These are phyloP conservation scores for Synergus gifuensis DNA, from an alignment of 2,888 invertebrate species.

Conservation along the genomic window DNA sequence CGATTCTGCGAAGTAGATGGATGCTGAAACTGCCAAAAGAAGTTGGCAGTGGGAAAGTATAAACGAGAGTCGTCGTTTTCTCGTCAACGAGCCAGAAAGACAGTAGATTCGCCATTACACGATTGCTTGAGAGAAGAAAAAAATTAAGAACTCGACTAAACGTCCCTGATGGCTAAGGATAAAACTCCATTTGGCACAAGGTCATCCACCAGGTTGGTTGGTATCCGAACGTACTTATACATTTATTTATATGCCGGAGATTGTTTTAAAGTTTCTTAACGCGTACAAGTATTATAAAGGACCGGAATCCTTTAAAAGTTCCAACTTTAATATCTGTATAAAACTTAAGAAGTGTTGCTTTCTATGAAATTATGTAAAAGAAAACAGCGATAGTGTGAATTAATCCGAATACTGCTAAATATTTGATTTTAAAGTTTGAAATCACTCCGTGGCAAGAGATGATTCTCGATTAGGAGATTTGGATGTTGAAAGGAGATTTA, in stretches of 20 bases:
- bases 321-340: too few species aligned
- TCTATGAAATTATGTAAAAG: too few species aligned
- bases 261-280: not conserved
- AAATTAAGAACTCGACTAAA: constrained; percentile 47
- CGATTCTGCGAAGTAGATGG: not conserved
- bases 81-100: not conserved
- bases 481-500: not conserved
- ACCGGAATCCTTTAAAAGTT: not conserved
- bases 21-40: not conserved
- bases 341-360: too few species aligned
- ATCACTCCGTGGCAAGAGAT: not conserved
- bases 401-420: not conserved
- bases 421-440: not conserved
- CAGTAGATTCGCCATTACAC: not conserved
- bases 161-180: constrained; percentile 68
- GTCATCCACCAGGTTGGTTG: constrained; percentile 61
- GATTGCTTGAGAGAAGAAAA: constrained; percentile 9
- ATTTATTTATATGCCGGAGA: constrained; percentile 42
- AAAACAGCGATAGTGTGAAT: not conserved
- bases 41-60: not conserved
- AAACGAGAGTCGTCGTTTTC: not conserved
- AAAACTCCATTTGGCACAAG: constrained; percentile 72
- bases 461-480: not conserved
- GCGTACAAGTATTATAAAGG: not conserved
- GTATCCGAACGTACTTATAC: constrained; percentile 46